These are phyloP conservation scores for Nomada ruficornis DNA, from an alignment of 2,888 invertebrate genomes.

Conservation along the genomic window DNA sequence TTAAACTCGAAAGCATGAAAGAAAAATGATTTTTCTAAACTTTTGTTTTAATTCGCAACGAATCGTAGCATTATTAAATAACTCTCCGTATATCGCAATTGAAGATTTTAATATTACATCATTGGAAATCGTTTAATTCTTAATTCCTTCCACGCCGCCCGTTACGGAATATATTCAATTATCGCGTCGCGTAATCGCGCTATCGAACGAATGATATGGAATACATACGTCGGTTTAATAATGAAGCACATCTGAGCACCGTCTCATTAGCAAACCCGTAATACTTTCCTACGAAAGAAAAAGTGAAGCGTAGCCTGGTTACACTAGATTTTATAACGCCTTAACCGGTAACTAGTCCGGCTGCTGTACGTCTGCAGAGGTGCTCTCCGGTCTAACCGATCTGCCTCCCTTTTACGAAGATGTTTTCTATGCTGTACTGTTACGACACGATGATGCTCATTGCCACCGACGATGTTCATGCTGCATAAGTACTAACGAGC, in stretches of 20 bases:
- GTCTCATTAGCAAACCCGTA: conserved; percentile 50
- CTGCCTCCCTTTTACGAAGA: conserved; percentile 60
- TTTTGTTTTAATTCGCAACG: too few species aligned
- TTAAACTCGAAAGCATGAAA: too few species aligned
- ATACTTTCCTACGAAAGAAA: conserved; percentile 74
- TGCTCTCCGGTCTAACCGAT: conserved; percentile 69
- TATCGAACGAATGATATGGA: neutral
- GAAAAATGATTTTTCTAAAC: too few species aligned
- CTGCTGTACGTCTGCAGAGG: conserved; percentile 67
- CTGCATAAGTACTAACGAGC: conserved; percentile 45
- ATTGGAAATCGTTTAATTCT: too few species aligned
- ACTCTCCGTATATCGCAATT: too few species aligned
- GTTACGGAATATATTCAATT: neutral
- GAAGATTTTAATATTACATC: too few species aligned
- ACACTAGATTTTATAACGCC: conserved; percentile 80
- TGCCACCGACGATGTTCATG: conserved; percentile 53
- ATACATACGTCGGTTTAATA: conserved; percentile 49
- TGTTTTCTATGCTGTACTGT: conserved; percentile 55
- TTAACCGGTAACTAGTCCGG: conserved; percentile 81
- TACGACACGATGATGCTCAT: conserved; percentile 65
- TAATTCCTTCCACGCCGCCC: neutral
- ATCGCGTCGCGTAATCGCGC: neutral
- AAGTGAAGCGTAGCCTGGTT: conserved; percentile 75
- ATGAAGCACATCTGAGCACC: conserved; percentile 18
- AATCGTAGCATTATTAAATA: too few species aligned